Percentiles rank a stretch among this genome's conserved stretches.
phyloP scores from a whole-genome alignment of 2,888 invertebrate species.

The Torymus texanus region DNA sequence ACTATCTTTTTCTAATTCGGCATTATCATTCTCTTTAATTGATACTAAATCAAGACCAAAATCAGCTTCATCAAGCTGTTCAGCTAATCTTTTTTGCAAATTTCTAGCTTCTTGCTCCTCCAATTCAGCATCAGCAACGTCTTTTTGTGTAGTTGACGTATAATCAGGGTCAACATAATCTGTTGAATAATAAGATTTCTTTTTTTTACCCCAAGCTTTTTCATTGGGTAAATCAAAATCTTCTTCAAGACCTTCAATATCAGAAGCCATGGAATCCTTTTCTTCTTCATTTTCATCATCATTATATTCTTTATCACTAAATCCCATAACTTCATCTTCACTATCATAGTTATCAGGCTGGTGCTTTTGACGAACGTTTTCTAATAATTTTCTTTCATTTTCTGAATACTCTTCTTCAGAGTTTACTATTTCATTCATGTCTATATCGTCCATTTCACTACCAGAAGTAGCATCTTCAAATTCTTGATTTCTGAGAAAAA shows the following conservation, averaged over 20 bases:
- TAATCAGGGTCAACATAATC: constrained; percentile 94
- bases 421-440: constrained; percentile 81
- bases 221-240: constrained; percentile 84
- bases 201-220: constrained; percentile 92
- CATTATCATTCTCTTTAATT: constrained; percentile 64
- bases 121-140: constrained; percentile 85
- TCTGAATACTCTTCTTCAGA: constrained; percentile 85
- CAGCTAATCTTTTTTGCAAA: constrained; percentile 85
- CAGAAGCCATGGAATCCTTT: constrained; percentile 77
- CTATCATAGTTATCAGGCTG: constrained; percentile 77
- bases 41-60: constrained; percentile 79
- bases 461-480: constrained; percentile 29
- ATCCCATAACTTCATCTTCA: constrained; percentile 80
- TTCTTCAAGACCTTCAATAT: constrained; percentile 84
- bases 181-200: constrained; percentile 87
- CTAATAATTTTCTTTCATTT: constrained; percentile 80
- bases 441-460: constrained; percentile 70
- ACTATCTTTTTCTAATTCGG: constrained; percentile 73
- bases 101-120: constrained; percentile 90
- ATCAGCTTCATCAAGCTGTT: constrained; percentile 87
- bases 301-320: constrained; percentile 72
- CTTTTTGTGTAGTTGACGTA: constrained; percentile 79
- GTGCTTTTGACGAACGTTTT: constrained; percentile 78
- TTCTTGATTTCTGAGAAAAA: constrained; percentile 8
- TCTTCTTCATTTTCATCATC: constrained; percentile 79